Evolutionary conservation across 2,797 vertebrate species (phyloP).

Genomic region (Mallotus villosus): DNA sequence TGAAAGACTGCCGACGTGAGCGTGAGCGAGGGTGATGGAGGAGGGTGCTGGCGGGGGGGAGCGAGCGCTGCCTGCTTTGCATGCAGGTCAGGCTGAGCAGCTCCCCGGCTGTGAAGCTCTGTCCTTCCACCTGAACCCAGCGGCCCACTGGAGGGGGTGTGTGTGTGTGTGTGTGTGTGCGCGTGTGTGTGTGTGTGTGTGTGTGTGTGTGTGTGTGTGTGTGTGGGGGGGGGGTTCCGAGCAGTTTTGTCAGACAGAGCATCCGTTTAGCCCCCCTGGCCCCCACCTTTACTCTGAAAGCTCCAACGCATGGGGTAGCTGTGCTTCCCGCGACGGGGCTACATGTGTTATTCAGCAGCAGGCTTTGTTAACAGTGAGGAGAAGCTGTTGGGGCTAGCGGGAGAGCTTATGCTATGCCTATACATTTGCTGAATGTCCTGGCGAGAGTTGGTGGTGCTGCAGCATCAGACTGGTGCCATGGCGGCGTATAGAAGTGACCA

Average conservation of each 20-base stretch:
- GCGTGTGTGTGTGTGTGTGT: constrained; percentile 18
- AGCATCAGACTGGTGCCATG: neutral
- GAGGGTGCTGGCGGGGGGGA: constrained; percentile 35
- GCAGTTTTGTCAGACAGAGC: neutral
- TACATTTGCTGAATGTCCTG: constrained; percentile 8
- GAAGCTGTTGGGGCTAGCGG: constrained; percentile 20
- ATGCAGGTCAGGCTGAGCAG: constrained; percentile 76
- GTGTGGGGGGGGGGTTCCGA: neutral
- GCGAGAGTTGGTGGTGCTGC: neutral
- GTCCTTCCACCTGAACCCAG: constrained; percentile 51
- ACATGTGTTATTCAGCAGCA: constrained; percentile 39
- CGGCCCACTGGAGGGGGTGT: constrained; percentile 22
- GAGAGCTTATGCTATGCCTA: constrained; percentile 6
- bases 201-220: neutral
- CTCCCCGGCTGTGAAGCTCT: constrained; percentile 54
- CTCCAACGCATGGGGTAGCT: constrained; percentile 26
- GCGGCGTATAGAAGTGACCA: neutral
- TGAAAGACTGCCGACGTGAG: constrained; percentile 43
- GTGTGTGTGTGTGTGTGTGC: constrained; percentile 1
- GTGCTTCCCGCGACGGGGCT: neutral
- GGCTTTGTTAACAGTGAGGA: constrained; percentile 24
- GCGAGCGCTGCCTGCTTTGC: constrained; percentile 63
- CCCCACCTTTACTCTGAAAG: constrained; percentile 28
- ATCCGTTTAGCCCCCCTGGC: constrained; percentile 13
- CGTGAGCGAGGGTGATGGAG: constrained; percentile 52